phyloP scores from a whole-genome alignment of 23 tunicate species.

The Halocynthia roretzi region DNA sequence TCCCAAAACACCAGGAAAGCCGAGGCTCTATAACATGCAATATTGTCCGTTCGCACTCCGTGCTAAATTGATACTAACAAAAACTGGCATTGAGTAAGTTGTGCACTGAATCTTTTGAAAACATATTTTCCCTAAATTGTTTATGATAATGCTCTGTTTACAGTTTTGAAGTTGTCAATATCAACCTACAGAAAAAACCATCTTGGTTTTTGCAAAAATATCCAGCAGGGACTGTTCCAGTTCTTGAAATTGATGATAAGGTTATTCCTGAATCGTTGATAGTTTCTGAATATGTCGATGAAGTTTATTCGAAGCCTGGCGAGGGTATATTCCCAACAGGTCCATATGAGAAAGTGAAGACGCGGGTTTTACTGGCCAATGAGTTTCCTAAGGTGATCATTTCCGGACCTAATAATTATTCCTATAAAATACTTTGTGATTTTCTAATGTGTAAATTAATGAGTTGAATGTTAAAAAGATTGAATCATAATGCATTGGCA shows the following conservation, averaged over 20 bases:
- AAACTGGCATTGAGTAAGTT: not conserved
- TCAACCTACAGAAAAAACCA: not conserved
- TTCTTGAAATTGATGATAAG: slow-evolving; percentile 4
- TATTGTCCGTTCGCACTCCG: slow-evolving; percentile 2
- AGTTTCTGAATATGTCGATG: slow-evolving; percentile 13
- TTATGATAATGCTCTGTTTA: too few species aligned
- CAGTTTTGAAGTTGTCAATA: slow-evolving; percentile 1
- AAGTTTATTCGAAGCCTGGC: slow-evolving; percentile 1
- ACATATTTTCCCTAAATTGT: too few species aligned
- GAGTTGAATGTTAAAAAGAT: too few species aligned
- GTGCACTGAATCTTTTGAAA: too few species aligned
- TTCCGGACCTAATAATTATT: not conserved
- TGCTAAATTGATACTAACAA: not conserved
- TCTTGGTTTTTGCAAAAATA: not conserved
- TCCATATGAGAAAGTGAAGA: slow-evolving; percentile 1
- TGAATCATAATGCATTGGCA: too few species aligned
- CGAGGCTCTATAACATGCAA: slow-evolving; percentile 2
- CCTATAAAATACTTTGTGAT: not conserved
- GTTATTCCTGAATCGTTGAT: not conserved
- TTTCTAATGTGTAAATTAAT: too few species aligned
- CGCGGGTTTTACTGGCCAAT: not conserved
- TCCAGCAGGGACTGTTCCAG: slow-evolving; percentile 9
- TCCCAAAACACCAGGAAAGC: not conserved
- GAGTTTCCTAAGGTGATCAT: slow-evolving; percentile 2
- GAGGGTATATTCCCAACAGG: not conserved